Base-by-base conservation (phyloP, 2,888 invertebrate genomes). In the Diloba caeruleocephala region DNA sequence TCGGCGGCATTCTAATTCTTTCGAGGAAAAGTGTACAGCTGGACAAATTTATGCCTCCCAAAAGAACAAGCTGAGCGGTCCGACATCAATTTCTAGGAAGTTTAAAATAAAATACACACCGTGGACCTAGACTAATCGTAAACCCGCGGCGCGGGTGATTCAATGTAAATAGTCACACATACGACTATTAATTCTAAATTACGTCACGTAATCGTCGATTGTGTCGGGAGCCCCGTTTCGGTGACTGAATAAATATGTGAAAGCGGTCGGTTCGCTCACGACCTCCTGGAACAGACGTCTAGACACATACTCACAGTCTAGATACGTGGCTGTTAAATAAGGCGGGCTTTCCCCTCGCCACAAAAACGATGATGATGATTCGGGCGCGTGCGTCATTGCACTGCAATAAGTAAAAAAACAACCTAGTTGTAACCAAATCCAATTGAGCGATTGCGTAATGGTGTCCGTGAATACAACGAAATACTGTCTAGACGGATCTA, bases 211-310 rank as follows among this genome's bases (percentile, higher is more conserved):
- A 82, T 82, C 69, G 74, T 56, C 77, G 77, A 78, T 78, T 79
- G 81, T 78, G 78, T 76, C 63, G 70, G 69, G 79, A 74, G 78
- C 74, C 76, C 75, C 73, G 72, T 79, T 85, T 83, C 68, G 78
- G 79, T 76, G 80, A 82, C 76, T 78, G 84, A 78, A 80, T 82
- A 82, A 82, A 82, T 79, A 84, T 82, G 88, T 89, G 89, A 90
- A 91, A 91, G 89, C 87, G 76, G 75, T 65, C 71, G 77, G 74
- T 76, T 81, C 79, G 81, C 85, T 81, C 79, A 80, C 87, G 90
- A 89, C 89, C 90, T 90, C 88, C 90, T 88, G 88, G 85, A 90
- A 81, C 81, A 80, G 83, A 79, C 82, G 90, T 92, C 91, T 92
- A 92, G 92, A 92, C 91, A 85, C 80, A 81, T 84, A 88, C 85